Base-by-base conservation (phyloP, 2,888 invertebrate species). In the Cordilura impudica region DNA sequence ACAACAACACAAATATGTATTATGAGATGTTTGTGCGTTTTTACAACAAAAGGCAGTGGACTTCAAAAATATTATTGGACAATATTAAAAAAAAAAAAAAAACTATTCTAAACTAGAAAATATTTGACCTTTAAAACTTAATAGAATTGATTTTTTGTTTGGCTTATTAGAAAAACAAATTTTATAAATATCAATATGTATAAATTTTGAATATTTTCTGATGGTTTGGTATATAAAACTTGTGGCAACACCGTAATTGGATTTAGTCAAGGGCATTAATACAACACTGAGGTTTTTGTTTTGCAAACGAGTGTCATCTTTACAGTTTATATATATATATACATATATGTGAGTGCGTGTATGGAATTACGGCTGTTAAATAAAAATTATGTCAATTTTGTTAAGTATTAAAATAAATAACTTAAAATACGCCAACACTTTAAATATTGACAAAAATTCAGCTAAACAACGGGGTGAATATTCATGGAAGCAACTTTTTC, bases 211-310 rank as follows among this genome's bases (percentile, higher is more conserved):
- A n/a, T n/a, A n/a, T n/a, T n/a, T n/a, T n/a, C n/a, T n/a, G n/a
- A n/a, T 26, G 35, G 35, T n/a, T 39, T 39, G 35, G 1, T 4
- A 39, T 39, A n/a, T 31, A 2, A 31, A 7, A 7, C 8, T 16
- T 12, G 14, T 67, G 71, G 60, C 66, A 77, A 21, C 66, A 19
- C 61, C 31, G 19, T 18, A 16, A 26, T 1, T 58, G 31, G 26
- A 14, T 47, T 23, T 67, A 67, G 0, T 45, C 72, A 66, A 77
- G 66, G 60, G 60, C 39, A 39, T 1, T 43, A 72, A 61, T 77
- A 43, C 77, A 72, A 78, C 63, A 18, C 67, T 72, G 67, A 12
- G 39, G 10, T 58, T 51, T 18, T 65, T 18, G 16, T 6, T 56
- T 31, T 49, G 35, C 56, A 47, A 58, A n/a, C 21, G 58, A 56